Evolutionary conservation across 2,888 invertebrate species (phyloP), one percentile per base, ranked within the genome.

Genomic region (Argyresthia goedartella): DNA sequence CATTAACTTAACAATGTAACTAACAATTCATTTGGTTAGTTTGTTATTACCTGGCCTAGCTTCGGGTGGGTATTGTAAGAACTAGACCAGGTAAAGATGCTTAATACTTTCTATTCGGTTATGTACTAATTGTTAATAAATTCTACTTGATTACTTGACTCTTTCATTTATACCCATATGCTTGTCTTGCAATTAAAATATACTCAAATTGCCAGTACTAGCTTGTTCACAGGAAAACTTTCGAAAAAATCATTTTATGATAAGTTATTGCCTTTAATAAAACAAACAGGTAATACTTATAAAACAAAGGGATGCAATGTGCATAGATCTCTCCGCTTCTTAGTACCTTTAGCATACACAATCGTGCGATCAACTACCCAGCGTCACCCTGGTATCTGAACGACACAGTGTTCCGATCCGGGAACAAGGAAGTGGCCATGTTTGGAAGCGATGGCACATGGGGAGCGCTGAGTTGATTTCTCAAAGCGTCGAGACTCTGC

Each of bases 111-210:
- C 57, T 61, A 64, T 73, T 76, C 71, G 73, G 75, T 76, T 81
- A 25, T 25, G 25, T 25, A 85, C 82, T 85, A 85, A 86, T 84
- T 85, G 85, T 85, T 85, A 85, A 85, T 85, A 85, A 85, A 86
- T 78, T 73, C 69, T 80, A 76, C 64, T 71, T 77, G 75, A 81
- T 77, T 77, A 77, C 36, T 48, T 59, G 39, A 39, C 39, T n/a
- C 39, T 39, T 39, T 39, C 8, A 39, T 39, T 39, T 39, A 39
- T n/a, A 39, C n/a, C 3, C 8, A 39, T 1, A n/a, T 39, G n/a
- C 39, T 8, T 4, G n/a, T 39, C 8, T 11, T 39, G n/a, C 9
- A 39, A 36, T 9, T 36, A 36, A 11, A 11, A 39, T 9, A n/a
- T 39, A 4, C 39, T 11, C 8, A 11, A 39, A 3, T 25, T 25